Percentiles rank a stretch among this genome's conserved stretches.
Conservation (phyloP, 1,140 invertebrate species). For the Drosophila lacteicornis region DNA sequence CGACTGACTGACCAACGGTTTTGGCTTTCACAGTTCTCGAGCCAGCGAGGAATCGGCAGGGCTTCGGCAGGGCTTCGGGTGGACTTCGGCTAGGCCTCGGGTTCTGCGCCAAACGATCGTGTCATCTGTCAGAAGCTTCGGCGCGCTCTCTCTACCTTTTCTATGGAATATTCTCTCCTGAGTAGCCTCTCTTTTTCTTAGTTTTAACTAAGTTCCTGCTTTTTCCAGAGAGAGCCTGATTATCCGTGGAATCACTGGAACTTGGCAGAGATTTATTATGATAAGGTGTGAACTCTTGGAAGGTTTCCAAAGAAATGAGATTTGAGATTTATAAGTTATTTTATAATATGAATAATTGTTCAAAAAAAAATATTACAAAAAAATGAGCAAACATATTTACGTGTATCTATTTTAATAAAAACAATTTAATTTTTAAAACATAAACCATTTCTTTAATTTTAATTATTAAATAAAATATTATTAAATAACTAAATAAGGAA, state of each 20-base stretch:
- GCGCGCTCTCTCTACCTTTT: not conserved
- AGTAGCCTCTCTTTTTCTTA: not conserved
- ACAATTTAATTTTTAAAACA: no score
- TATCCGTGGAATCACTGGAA: not conserved
- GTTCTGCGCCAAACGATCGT: constrained; percentile 4
- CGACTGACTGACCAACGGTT: constrained; percentile 62
- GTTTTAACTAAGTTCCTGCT: not conserved
- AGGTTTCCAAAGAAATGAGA: no score
- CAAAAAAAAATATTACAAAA: no score
- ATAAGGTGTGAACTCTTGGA: not conserved
- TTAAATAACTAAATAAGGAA: no score
- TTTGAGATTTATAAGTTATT: no score
- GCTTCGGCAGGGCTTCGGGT: not conserved
- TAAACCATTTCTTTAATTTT: no score
- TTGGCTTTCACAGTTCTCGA: constrained; percentile 8
- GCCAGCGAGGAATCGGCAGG: not conserved
- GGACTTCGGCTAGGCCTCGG: constrained; percentile 20
- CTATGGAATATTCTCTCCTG: not conserved
- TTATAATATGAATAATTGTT: no score
- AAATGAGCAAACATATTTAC: no score
- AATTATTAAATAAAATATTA: no score
- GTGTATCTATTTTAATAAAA: no score
- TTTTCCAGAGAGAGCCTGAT: not conserved
- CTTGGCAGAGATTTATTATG: not conserved
- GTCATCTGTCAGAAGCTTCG: constrained; percentile 20